phyloP scores from a whole-genome alignment of 2,797 vertebrate genomes.

The Erithacus rubecula region DNA sequence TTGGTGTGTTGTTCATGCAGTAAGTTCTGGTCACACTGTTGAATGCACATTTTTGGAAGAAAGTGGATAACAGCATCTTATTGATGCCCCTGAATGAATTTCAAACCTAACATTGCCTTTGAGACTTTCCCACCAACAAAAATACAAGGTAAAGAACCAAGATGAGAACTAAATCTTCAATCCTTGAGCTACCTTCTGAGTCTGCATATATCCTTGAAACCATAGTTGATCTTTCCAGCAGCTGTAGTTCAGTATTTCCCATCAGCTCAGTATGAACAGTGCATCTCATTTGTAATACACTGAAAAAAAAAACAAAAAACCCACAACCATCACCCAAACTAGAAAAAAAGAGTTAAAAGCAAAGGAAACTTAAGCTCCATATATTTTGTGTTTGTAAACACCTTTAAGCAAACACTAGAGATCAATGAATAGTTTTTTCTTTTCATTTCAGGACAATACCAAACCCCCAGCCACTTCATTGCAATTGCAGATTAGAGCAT shows the following conservation, averaged over 20 bases:
- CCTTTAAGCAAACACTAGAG: conserved; percentile 51
- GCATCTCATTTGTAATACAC: neutral
- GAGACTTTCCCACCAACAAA: neutral
- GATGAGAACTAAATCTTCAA: neutral
- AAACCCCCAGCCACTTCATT: neutral
- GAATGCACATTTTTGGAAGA: neutral
- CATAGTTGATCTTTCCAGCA: neutral
- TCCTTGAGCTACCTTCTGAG: neutral
- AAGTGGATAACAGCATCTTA: neutral
- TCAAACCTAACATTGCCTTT: neutral
- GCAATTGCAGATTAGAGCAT: conserved; percentile 10
- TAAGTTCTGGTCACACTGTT: neutral
- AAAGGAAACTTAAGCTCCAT: neutral
- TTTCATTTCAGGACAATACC: conserved; percentile 38
- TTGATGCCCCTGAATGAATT: neutral
- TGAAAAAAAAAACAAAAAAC: neutral
- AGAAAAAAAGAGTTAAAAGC: neutral
- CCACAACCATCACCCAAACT: neutral
- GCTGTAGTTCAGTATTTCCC: neutral
- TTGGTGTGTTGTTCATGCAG: neutral
- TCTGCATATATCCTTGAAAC: neutral
- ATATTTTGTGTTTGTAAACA: conserved; percentile 34
- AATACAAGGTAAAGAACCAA: neutral
- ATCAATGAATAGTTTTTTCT: conserved; percentile 33
- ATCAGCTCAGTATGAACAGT: neutral